These are phyloP conservation scores for Catharus bicknelli DNA, from an alignment of 2,113 vertebrate species.

Conservation along the genomic window DNA sequence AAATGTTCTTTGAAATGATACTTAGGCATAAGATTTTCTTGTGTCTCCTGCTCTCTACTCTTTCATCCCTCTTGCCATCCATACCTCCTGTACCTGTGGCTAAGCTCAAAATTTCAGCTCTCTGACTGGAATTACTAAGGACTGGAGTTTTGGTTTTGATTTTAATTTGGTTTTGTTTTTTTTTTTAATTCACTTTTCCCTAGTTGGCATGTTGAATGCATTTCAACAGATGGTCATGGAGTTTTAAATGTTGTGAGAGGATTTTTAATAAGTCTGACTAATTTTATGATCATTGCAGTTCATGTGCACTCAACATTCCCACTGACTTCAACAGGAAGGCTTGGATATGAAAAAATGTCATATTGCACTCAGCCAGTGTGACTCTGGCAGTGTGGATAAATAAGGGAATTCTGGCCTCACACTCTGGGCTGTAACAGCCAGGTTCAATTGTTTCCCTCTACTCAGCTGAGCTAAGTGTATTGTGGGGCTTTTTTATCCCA, in stretches of 20 bases:
- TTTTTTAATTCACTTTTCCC: not conserved
- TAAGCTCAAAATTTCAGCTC: not conserved
- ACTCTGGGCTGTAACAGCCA: not conserved
- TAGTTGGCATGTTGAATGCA: slow-evolving; percentile 17
- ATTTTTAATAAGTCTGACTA: slow-evolving; percentile 71
- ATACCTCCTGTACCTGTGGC: not conserved
- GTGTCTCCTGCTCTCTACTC: not conserved
- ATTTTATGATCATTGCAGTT: slow-evolving; percentile 60
- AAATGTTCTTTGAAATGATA: not conserved
- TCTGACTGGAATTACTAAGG: not conserved
- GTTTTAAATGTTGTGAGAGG: slow-evolving; percentile 51
- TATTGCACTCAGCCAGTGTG: not conserved
- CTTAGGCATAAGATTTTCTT: not conserved
- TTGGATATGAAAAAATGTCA: slow-evolving; percentile 5
- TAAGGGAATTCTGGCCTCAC: not conserved
- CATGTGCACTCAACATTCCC: slow-evolving; percentile 14
- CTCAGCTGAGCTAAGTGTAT: not conserved
- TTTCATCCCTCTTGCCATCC: not conserved
- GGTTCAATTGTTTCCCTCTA: not conserved
- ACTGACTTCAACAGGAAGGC: not conserved
- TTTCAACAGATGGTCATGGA: slow-evolving; percentile 59
- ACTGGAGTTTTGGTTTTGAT: not conserved
- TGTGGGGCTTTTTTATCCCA: not conserved
- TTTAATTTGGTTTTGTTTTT: not conserved
- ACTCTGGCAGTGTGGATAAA: not conserved